phyloP scores from a whole-genome alignment of 2,888 invertebrate species.

The Microplitis deprimator region DNA sequence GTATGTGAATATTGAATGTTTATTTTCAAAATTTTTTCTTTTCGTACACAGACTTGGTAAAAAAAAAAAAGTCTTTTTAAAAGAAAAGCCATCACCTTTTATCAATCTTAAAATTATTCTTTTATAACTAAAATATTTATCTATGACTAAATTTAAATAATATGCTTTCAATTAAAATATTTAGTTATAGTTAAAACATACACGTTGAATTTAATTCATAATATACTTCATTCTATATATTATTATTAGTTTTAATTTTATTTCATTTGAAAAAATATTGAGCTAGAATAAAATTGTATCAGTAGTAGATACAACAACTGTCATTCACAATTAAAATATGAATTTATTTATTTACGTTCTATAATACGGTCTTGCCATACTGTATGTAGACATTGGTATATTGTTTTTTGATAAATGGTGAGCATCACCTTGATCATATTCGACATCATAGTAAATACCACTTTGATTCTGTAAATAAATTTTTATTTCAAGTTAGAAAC shows the following conservation, averaged over 20 bases:
- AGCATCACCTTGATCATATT: conserved; percentile 80
- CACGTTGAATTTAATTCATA: neutral
- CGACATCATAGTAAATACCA: conserved; percentile 92
- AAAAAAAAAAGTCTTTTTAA: neutral
- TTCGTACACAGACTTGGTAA: neutral
- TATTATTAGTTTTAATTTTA: neutral
- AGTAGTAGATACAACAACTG: neutral
- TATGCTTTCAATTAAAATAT: neutral
- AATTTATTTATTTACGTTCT: conserved; percentile 70
- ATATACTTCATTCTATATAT: neutral
- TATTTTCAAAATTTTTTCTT: neutral
- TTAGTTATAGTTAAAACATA: neutral
- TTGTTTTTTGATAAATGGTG: conserved; percentile 74
- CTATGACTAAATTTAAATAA: neutral
- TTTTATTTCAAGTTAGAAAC: conserved; percentile 6
- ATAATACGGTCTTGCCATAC: conserved; percentile 80
- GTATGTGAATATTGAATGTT: neutral
- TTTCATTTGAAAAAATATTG: neutral
- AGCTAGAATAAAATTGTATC: neutral
- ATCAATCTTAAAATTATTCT: neutral
- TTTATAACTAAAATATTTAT: neutral
- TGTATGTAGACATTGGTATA: conserved; percentile 87
- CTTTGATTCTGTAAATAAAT: conserved; percentile 83
- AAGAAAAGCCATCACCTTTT: neutral
- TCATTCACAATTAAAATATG: neutral